phyloP scores from a whole-genome alignment of 2,797 vertebrate species.

The Manis crassicaudata region DNA sequence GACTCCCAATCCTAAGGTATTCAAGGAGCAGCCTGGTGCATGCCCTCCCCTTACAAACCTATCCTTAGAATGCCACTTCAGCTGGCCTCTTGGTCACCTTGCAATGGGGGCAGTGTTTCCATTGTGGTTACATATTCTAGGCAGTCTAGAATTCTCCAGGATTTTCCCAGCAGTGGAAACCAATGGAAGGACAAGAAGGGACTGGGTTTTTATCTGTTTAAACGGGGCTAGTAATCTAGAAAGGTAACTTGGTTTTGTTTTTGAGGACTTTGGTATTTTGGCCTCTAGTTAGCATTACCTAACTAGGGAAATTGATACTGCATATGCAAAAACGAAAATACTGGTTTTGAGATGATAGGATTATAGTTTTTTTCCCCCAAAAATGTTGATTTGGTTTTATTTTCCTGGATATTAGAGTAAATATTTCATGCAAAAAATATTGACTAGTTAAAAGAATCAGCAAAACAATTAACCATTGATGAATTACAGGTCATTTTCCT shows the following conservation, averaged over 20 bases:
- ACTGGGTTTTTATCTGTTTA: not conserved
- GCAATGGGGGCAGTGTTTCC: not conserved
- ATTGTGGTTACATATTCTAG: not conserved
- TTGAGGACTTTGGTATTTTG: not conserved
- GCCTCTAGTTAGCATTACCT: not conserved
- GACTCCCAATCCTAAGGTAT: not conserved
- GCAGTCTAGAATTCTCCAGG: not conserved
- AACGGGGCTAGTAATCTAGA: not conserved
- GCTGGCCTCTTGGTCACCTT: not conserved
- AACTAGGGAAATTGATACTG: not conserved
- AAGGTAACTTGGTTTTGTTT: not conserved
- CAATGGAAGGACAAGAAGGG: not conserved
- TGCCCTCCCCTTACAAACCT: accelerated
- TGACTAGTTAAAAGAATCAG: not conserved
- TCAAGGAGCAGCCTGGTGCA: not conserved
- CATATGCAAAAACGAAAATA: not conserved
- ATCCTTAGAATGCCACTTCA: accelerated
- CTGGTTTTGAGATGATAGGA: not conserved
- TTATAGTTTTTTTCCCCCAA: accelerated
- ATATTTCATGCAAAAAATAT: not conserved
- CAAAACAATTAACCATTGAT: not conserved
- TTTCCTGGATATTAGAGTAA: not conserved
- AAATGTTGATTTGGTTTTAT: not conserved
- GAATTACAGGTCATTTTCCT: not conserved
- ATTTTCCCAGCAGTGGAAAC: not conserved